phyloP scores from a whole-genome alignment of 2,113 vertebrate species.

The Chiloscyllium plagiosum region DNA sequence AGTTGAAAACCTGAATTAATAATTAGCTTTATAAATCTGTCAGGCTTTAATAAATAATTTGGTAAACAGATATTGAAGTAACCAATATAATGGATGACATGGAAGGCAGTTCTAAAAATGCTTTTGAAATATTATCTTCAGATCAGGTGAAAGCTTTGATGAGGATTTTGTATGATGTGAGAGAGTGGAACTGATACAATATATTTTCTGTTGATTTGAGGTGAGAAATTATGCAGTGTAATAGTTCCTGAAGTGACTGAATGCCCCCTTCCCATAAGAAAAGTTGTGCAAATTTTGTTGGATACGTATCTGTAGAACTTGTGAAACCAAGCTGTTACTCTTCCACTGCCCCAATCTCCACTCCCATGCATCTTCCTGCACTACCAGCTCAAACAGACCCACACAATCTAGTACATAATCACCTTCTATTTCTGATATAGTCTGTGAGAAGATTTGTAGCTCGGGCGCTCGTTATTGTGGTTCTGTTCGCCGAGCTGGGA shows the following conservation, averaged over 20 bases:
- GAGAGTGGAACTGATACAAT: background rate
- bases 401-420: background rate
- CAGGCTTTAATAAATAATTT: background rate
- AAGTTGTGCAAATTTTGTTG: background rate
- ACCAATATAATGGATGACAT: background rate
- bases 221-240: background rate
- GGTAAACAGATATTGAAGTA: background rate
- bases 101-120: background rate
- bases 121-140: slow-evolving; percentile 7
- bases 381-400: background rate
- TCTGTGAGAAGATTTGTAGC: too few relatives aligned
- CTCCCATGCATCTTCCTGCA: background rate
- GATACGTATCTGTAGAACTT: background rate
- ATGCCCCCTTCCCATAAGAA: background rate
- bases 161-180: background rate
- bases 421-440: background rate
- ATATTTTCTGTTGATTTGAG: background rate
- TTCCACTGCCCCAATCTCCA: background rate
- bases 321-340: background rate
- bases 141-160: background rate
- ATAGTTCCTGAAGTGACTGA: background rate
- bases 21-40: background rate
- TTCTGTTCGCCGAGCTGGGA: too few relatives aligned
- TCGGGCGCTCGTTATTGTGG: too few relatives aligned
- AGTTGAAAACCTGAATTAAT: background rate